phyloP scores from a whole-genome alignment of 2,888 invertebrate genomes.

The Cephus nigrinus region DNA sequence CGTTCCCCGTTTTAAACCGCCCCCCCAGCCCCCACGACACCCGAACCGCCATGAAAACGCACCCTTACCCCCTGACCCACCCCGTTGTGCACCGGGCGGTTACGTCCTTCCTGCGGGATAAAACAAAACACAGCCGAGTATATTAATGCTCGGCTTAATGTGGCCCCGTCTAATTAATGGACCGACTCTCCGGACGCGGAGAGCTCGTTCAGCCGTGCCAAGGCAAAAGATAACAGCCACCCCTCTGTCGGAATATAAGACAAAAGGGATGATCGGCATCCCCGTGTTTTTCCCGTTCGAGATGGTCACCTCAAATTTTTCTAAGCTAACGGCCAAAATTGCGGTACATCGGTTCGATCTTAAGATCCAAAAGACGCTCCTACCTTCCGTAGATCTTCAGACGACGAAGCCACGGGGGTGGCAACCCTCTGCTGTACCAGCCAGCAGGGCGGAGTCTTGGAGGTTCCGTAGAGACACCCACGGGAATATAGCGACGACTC shows the following conservation, averaged over 20 bases:
- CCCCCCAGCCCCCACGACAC: background rate
- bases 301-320: background rate
- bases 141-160: conserved; percentile 66
- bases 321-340: background rate
- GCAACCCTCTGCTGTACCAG: conserved; percentile 55
- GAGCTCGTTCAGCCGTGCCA: conserved; percentile 35
- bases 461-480: conserved; percentile 23
- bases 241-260: background rate
- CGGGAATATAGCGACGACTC: conserved; percentile 43
- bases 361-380: background rate
- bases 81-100: conserved; percentile 36
- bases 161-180: conserved; percentile 65
- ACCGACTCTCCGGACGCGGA: conserved; percentile 58
- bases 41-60: conserved; percentile 5
- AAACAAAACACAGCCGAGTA: conserved; percentile 66
- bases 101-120: conserved; percentile 64
- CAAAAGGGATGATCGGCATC: conserved; percentile 11
- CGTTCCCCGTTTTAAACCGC: background rate
- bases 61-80: conserved; percentile 30
- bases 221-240: conserved; percentile 58
- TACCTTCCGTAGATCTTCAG: conserved; percentile 2
- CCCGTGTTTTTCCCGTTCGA: conserved; percentile 6
- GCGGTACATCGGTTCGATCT: conserved; percentile 16
- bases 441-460: conserved; percentile 62
- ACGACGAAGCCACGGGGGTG: conserved; percentile 43